phyloP scores from a whole-genome alignment of 2,888 invertebrate species.

The Tipula lateralis region DNA sequence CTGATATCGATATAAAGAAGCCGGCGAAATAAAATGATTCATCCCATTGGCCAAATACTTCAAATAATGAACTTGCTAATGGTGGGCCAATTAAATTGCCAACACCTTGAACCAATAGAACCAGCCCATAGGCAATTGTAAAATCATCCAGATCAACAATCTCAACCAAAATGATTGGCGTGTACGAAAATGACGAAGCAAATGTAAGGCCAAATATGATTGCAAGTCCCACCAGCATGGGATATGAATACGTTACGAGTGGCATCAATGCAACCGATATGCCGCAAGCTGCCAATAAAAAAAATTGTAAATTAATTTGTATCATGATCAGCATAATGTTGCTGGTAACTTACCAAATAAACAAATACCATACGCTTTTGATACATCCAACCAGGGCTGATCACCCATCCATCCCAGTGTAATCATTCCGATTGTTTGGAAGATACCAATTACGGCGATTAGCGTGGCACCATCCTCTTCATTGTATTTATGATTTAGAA shows the following conservation, averaged over 20 bases:
- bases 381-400: conserved; percentile 74
- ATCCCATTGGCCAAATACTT: conserved; percentile 57
- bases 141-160: conserved; percentile 86
- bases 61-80: conserved; percentile 65
- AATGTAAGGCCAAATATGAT: conserved; percentile 83
- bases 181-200: conserved; percentile 86
- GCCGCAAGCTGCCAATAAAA: conserved; percentile 43
- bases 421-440: conserved; percentile 87
- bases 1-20: conserved; percentile 74
- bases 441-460: conserved; percentile 80
- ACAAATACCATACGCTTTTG: conserved; percentile 75
- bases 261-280: conserved; percentile 47
- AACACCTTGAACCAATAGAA: conserved; percentile 84
- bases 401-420: conserved; percentile 86
- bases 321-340: not conserved
- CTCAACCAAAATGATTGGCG: conserved; percentile 82
- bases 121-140: conserved; percentile 86
- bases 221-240: conserved; percentile 45
- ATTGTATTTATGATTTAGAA: conserved; percentile 63
- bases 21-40: conserved; percentile 76
- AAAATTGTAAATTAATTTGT: not conserved
- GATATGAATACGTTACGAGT: conserved; percentile 42
- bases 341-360: conserved; percentile 51
- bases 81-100: conserved; percentile 91
- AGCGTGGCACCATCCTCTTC: conserved; percentile 72